A percentile compares a stretch with the other conserved stretches of the same genome.
phyloP scores from a whole-genome alignment of 1,140 invertebrate genomes.

The Anastrepha ludens region DNA sequence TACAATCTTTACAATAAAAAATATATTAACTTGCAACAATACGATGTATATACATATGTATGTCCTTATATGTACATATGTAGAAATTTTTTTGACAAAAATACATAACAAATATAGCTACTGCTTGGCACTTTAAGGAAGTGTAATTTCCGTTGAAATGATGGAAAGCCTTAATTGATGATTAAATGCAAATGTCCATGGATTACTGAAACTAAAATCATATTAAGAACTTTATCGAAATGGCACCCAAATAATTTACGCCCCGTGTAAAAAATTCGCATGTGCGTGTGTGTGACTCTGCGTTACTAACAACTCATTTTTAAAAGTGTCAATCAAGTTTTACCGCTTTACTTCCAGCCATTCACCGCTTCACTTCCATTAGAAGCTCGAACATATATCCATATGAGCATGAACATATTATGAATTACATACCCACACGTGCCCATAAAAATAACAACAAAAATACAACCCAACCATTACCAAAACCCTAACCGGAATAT shows the following conservation, averaged over 20 bases:
- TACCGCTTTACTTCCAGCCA: background rate
- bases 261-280: too few species aligned
- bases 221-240: too few species aligned
- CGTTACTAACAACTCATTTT: background rate
- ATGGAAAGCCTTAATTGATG: background rate
- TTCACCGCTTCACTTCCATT: background rate
- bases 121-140: too few species aligned
- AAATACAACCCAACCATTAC: background rate
- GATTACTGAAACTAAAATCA: background rate
- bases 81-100: too few species aligned
- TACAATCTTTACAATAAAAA: too few species aligned
- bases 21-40: too few species aligned
- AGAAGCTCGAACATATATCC: too few species aligned
- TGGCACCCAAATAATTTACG: too few species aligned
- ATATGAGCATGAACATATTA: background rate
- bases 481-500: background rate
- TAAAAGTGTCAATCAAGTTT: conserved; percentile 26
- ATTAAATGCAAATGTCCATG: background rate
- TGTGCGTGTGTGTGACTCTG: too few species aligned
- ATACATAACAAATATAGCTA: too few species aligned
- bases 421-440: background rate
- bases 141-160: conserved; percentile 18
- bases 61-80: too few species aligned
- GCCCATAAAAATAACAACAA: background rate
- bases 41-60: too few species aligned